Conservation (phyloP, 2,797 vertebrate genomes). For the Pyrrhura leucotis region DNA sequence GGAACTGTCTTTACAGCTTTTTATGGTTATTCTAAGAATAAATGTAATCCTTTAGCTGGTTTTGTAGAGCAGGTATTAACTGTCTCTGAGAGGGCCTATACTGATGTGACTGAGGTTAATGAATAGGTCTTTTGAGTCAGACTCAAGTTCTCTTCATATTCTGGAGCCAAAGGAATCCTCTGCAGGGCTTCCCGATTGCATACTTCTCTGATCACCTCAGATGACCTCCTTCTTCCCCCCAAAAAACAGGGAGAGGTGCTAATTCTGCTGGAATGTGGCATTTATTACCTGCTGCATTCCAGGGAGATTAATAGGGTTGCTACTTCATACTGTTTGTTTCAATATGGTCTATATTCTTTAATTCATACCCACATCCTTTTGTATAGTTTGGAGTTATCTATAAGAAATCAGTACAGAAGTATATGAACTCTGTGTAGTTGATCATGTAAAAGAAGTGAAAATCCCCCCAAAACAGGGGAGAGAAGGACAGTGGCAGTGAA, state of each 20-base stretch:
- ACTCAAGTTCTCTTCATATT: not conserved
- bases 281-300: not conserved
- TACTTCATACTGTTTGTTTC: not conserved
- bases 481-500: rapidly evolving
- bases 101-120: not conserved
- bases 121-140: not conserved
- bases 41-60: not conserved
- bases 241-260: not conserved
- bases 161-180: not conserved
- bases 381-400: not conserved
- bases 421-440: not conserved
- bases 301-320: not conserved
- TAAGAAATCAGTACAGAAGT: not conserved
- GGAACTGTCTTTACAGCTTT: not conserved
- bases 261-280: not conserved
- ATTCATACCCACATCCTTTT: not conserved
- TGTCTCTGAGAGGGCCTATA: not conserved
- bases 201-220: not conserved
- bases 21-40: not conserved
- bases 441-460: not conserved
- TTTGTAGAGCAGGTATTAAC: not conserved
- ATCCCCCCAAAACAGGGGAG: rapidly evolving
- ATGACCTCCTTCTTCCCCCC: not conserved
- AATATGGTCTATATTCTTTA: not conserved
- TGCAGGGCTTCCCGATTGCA: not conserved